Evolutionary conservation across 2,888 invertebrate species (phyloP), one percentile per base, ranked within the genome.

Genomic region (Leucoma salicis): DNA sequence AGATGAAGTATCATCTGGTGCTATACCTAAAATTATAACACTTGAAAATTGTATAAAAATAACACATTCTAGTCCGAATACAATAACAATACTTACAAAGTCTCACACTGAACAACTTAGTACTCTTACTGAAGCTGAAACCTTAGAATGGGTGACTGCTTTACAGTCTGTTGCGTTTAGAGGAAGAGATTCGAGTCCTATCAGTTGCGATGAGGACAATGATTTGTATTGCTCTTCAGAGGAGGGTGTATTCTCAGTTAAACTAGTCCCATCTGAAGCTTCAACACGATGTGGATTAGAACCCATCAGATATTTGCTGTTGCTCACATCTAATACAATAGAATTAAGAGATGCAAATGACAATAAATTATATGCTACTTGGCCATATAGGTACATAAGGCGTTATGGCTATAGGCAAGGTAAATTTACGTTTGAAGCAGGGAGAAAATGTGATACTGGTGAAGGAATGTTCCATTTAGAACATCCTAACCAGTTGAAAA

Each of bases 41-140:
- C 90, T 97, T 39, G 96, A 96, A 84, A 95, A 96, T 74, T 96
- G 96, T 76, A 93, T 96, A 29, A 97, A 97, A 91, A 96, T 97
- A 67, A 92, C 93, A 50, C 92, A 93, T 75, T 73, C 90, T 91
- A 71, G 85, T 91, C 78, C 92, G 70, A 91, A 91, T 41, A 93
- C 92, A 66, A 90, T 91, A 55, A 92, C 92, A 55, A 93, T 97
- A 64, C 92, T 95, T 44, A 96, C 95, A 55, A 96, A 95, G 85
- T 92, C 93, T 46, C 93, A 92, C 25, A 93, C 95, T 15, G 88
- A 92, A 56, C 92, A 92, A 53, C 61, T 92, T 1, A 90, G 91
- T 57, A 83, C 91, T 10, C 81, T 88, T 40, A 92, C 92, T 14
- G 94, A 95, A 69, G 82, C 92, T 14, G 94, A 95, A 59, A 92